Base-by-base conservation (phyloP, 1,140 invertebrate genomes). In the Lasioglossum albipes region DNA sequence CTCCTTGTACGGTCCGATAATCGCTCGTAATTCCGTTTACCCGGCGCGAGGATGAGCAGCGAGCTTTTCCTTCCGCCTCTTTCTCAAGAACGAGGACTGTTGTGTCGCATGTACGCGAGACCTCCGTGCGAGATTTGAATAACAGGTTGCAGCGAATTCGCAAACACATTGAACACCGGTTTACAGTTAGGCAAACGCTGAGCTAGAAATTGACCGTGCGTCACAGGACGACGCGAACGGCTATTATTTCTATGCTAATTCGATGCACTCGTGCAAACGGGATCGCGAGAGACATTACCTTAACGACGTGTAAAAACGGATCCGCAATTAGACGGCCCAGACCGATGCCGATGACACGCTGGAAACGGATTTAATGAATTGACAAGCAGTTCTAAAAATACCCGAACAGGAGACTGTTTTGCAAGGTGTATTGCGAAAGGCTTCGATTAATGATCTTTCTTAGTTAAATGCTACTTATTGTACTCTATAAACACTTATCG, bases 111-210 rank as follows among this genome's bases (percentile, higher is more conserved):
- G 16, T 6, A 18, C 54, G 57, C 72, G 69, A 66, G 62, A 22
- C 59, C 20, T 7, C 31, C n/a, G 16, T 10, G n/a, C 65, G 20
- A 84, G 67, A 57, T 65, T 75, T 20, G 66, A 82, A 75, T 79
- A 75, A 79, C 68, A 66, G 68, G 54, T 57, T 18, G 67, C 64
- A n/a, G 74, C 52, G 61, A 72, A 78, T 75, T 79, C 61, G 81
- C 49, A 69, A 68, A 82, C 70, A 65, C 31, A 16, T 27, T 22
- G 36, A 16, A 41, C 27, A 57, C n/a, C 42, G 42, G 36, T 77
- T 86, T 85, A 86, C 84, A 80, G 85, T 85, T 86, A 86, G 52
- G 49, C 31, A 66, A 41, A 83, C 71, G 59, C 72, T 7, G 49
- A 49, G 54, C 54, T 82, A 69, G 76, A 61, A 73, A 82, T 83